A percentile compares a stretch with the other conserved stretches of the same genome.
These are phyloP conservation scores for Alligator mississippiensis DNA, from an alignment of 2,113 vertebrate genomes.

Conservation along the genomic window DNA sequence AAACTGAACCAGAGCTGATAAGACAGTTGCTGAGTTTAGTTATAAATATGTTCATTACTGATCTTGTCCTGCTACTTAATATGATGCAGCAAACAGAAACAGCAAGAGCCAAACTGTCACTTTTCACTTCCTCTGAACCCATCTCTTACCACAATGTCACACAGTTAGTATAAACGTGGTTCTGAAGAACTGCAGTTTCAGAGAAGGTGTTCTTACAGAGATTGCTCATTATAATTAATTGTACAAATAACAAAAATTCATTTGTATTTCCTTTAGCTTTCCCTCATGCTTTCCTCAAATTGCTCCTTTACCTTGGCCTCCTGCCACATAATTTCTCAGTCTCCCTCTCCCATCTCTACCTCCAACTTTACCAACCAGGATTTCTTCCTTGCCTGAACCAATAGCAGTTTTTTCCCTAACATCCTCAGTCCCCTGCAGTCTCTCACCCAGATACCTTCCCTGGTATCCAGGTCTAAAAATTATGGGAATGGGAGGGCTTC, in stretches of 20 bases:
- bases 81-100: background rate
- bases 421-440: background rate
- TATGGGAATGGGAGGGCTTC: background rate
- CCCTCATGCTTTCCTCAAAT: background rate
- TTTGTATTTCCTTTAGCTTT: background rate
- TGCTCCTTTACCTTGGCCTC: background rate
- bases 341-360: background rate
- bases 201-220: background rate
- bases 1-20: background rate
- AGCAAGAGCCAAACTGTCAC: background rate
- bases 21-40: background rate
- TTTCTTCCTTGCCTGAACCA: background rate
- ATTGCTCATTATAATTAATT: background rate
- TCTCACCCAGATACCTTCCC: background rate
- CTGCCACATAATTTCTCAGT: background rate
- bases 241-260: rapidly evolving
- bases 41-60: background rate
- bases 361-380: background rate
- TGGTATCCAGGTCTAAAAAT: background rate
- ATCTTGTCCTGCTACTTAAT: background rate
- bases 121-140: background rate
- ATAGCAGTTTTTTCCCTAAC: background rate
- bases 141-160: background rate
- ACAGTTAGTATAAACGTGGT: background rate
- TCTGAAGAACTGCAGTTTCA: background rate